Conservation (phyloP, 2,797 vertebrate genomes). For the Acanthopagrus latus region DNA sequence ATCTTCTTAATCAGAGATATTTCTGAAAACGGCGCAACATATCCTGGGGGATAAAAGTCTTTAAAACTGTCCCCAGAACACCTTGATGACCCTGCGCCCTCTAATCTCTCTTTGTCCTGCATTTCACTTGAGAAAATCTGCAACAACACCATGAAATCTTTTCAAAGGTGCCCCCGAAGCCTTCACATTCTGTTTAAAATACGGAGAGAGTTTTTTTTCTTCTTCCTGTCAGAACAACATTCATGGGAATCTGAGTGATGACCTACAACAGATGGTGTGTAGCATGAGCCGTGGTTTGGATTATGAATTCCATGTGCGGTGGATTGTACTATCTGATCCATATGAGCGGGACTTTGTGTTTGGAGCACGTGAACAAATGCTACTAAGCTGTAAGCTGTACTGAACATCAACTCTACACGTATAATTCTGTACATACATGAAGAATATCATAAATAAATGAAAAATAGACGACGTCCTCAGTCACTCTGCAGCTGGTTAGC, state of each 20-base stretch:
- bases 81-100: conserved; percentile 3
- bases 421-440: background rate
- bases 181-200: conserved; percentile 14
- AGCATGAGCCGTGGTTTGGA: conserved; percentile 55
- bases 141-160: conserved; percentile 24
- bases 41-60: conserved; percentile 31
- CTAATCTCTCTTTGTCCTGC: conserved; percentile 53
- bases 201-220: background rate
- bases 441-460: background rate
- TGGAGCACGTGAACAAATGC: conserved; percentile 13
- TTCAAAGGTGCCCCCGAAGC: background rate
- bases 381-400: conserved; percentile 11
- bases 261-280: conserved; percentile 65
- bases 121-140: conserved; percentile 39
- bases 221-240: background rate
- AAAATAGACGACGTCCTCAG: background rate
- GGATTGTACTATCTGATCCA: conserved; percentile 41
- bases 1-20: conserved; percentile 5
- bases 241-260: conserved; percentile 6
- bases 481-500: background rate
- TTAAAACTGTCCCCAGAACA: conserved; percentile 33
- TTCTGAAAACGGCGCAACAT: background rate
- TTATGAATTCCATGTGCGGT: conserved; percentile 56
- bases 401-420: background rate
- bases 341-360: conserved; percentile 32